Percentiles rank a stretch among this genome's conserved stretches.
Conservation (phyloP, 1,140 invertebrate genomes). For the Olivierus martensii region DNA sequence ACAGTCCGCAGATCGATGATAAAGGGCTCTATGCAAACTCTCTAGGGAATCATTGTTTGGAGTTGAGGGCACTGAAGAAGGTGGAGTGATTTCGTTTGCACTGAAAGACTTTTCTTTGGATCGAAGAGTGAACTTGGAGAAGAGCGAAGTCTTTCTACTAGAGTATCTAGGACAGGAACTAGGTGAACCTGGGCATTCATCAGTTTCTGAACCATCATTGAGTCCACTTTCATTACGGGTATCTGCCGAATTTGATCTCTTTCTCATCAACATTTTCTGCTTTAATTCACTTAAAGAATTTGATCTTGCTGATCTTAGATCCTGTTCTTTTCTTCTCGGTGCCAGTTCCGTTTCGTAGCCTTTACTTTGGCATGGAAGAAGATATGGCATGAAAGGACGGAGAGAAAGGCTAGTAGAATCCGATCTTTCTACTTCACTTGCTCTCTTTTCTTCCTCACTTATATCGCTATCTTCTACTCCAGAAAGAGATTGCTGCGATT, state of each 20-base stretch:
- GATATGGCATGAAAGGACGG: conserved; percentile 18
- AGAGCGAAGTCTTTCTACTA: conserved; percentile 7
- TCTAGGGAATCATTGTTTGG: conserved; percentile 13
- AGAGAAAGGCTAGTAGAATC: conserved; percentile 8
- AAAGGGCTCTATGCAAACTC: conserved; percentile 14
- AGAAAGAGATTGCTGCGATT: no score
- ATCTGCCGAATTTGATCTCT: background rate
- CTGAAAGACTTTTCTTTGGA: conserved; percentile 18
- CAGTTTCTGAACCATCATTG: no score
- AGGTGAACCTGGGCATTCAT: background rate
- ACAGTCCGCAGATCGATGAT: conserved; percentile 15
- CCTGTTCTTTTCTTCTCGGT: no score
- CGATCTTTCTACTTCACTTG: no score
- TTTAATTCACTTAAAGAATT: conserved; percentile 20
- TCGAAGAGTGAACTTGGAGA: conserved; percentile 12
- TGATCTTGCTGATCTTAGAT: conserved; percentile 9
- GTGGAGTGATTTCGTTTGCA: conserved; percentile 16
- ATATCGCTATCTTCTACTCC: no score
- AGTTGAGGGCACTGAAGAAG: conserved; percentile 13
- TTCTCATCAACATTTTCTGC: conserved; percentile 6
- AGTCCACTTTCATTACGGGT: conserved; percentile 3
- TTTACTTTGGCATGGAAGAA: conserved; percentile 11
- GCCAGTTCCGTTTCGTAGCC: no score
- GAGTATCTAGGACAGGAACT: conserved; percentile 4
- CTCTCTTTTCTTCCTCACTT: no score